Conservation (phyloP, 1,140 invertebrate genomes). For the Zaprionus ghesquierei region DNA sequence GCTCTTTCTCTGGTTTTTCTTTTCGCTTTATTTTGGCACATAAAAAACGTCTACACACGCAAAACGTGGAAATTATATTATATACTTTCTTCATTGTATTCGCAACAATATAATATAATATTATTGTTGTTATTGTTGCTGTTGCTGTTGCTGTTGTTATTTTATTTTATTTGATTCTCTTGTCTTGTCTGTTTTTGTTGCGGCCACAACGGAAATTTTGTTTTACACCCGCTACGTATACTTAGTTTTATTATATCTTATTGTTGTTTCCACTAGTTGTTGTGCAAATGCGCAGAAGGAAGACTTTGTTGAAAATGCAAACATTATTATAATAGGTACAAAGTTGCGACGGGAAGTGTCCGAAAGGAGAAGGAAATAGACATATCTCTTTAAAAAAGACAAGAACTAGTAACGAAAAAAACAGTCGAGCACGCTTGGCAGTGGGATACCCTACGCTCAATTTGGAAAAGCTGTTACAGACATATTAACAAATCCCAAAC, state of each 20-base stretch:
- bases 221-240: constrained; percentile 53
- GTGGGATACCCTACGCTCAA: too few species aligned
- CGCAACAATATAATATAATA: constrained; percentile 11
- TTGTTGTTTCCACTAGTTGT: constrained; percentile 48
- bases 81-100: constrained; percentile 2
- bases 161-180: constrained; percentile 47
- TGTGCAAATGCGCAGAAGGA: constrained; percentile 42
- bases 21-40: neutral
- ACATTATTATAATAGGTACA: constrained; percentile 1
- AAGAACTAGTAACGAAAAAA: neutral
- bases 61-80: neutral
- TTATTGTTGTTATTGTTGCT: constrained; percentile 5
- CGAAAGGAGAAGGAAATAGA: neutral
- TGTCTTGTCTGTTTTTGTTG: constrained; percentile 51
- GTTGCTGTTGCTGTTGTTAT: constrained; percentile 10
- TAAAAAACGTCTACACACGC: constrained; percentile 23
- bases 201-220: constrained; percentile 59
- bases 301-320: constrained; percentile 33
- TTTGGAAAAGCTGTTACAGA: too few species aligned
- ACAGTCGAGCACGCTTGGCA: too few species aligned
- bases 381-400: neutral
- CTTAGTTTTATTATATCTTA: constrained; percentile 67
- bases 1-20: too few species aligned
- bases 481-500: too few species aligned
- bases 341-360: neutral